Base-by-base conservation (phyloP, 2,113 vertebrate species). In the Hippopotamus amphibius region DNA sequence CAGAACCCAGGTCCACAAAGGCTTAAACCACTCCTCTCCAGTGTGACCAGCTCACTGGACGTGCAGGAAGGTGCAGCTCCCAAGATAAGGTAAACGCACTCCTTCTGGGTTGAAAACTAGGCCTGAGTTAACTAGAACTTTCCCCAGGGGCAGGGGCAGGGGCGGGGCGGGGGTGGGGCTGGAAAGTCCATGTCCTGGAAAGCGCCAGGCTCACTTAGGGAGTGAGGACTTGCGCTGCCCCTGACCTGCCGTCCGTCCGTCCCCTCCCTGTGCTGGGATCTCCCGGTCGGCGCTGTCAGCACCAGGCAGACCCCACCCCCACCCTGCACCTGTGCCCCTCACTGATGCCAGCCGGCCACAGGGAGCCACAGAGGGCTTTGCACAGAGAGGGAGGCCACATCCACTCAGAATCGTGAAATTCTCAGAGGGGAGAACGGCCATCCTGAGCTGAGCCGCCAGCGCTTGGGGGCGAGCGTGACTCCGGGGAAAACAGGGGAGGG, bases 11-110 rank as follows among this genome's bases (percentile, higher is more conserved):
- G 68, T 48, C 37, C 21, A 24, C 55, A 71, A 5, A n/a, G 59
- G 16, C 0, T 16, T 1, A 48, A 48, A 7, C 14, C 0, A 37
- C 28, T 6, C 15, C 50, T 46, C 48, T 41, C 17, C 11, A 14
- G 22, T 2, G 53, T 1, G 57, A 16, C 9, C 13, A 2, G 80
- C 33, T 30, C 1, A 11, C 80, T 37, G 77, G 21, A 81, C n/a
- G 8, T 2, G 30, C 22, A 12, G 89, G 17, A 46, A 30, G 15
- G 41, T 0, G 12, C 21, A 48, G 48, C 66, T 14, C 0, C 50
- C 3, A 2, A 65, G 5, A 16, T 30, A 16, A 48, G 11, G 57
- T 3, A 0, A 9, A 22, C 6, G 0, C 21, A 3, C 22, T 10
- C 76, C 16, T 6, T 10, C 28, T 4, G 16, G 37, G 46, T 21